Conservation (phyloP, 37 sponge, comb jelly and placozoan genomes). For the Hormiphora californensis region DNA sequence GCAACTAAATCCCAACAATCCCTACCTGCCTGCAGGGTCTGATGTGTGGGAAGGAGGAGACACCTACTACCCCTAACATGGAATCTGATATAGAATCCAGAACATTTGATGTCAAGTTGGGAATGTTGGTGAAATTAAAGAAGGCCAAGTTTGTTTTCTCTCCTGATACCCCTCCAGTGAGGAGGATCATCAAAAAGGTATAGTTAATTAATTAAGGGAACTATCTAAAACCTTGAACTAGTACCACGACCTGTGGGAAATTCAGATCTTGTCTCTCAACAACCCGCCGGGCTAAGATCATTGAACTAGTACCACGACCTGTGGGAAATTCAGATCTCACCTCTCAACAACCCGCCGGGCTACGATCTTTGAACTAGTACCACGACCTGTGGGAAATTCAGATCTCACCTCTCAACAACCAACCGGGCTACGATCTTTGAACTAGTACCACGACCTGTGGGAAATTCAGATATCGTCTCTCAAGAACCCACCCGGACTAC, state of each 20-base stretch:
- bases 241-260: too few species aligned
- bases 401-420: too few species aligned
- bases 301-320: too few species aligned
- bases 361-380: too few species aligned
- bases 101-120: slow-evolving; percentile 23
- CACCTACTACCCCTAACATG: neutral
- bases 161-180: slow-evolving; percentile 42
- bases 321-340: too few species aligned
- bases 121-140: neutral
- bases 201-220: neutral
- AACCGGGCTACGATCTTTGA: too few species aligned
- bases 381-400: too few species aligned
- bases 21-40: neutral
- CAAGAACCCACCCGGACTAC: too few species aligned
- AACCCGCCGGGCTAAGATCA: too few species aligned
- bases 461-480: too few species aligned
- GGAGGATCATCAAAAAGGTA: slow-evolving; percentile 1
- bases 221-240: neutral
- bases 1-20: neutral
- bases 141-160: slow-evolving; percentile 12
- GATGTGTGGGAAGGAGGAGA: slow-evolving; percentile 13
- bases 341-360: too few species aligned
- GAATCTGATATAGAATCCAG: slow-evolving; percentile 6
- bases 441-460: too few species aligned
- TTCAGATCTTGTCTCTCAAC: neutral